Evolutionary conservation across 2,797 vertebrate species (phyloP).

Genomic region (Pelochelys cantorii): DNA sequence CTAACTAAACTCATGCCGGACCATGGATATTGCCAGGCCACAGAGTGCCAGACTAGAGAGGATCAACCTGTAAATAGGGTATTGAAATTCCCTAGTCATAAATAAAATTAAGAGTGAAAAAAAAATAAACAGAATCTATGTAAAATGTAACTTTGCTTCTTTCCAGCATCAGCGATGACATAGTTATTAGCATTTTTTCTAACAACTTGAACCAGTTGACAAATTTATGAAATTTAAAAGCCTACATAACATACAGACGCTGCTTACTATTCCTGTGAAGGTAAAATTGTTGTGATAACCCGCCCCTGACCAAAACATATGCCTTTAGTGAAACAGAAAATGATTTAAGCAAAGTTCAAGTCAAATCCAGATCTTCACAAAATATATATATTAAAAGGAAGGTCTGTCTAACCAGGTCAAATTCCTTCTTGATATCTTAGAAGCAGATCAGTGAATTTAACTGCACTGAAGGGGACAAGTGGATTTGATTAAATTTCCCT

Average conservation of each 20-base stretch:
- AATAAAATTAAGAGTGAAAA: constrained; percentile 5
- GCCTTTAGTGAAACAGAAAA: accelerated
- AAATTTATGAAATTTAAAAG: constrained; percentile 24
- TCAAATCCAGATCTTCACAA: neutral
- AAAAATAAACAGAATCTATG: neutral
- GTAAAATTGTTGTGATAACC: constrained; percentile 10
- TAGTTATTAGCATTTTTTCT: neutral
- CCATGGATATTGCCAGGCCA: too few relatives aligned
- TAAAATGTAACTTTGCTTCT: neutral
- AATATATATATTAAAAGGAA: neutral
- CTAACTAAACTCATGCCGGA: too few relatives aligned
- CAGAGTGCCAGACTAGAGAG: too few relatives aligned
- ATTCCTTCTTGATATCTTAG: constrained; percentile 35
- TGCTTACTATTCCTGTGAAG: neutral
- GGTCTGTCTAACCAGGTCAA: neutral
- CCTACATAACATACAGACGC: neutral
- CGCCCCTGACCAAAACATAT: neutral
- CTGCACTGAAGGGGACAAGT: constrained; percentile 8
- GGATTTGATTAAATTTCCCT: constrained; percentile 63
- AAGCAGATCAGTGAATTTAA: constrained; percentile 25
- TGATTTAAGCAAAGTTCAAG: neutral
- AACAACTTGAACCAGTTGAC: neutral
- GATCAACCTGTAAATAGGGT: neutral
- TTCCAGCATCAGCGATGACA: neutral
- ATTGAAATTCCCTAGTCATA: neutral